phyloP scores from a whole-genome alignment of 2,888 invertebrate species.

The Stegophylla sp. region DNA sequence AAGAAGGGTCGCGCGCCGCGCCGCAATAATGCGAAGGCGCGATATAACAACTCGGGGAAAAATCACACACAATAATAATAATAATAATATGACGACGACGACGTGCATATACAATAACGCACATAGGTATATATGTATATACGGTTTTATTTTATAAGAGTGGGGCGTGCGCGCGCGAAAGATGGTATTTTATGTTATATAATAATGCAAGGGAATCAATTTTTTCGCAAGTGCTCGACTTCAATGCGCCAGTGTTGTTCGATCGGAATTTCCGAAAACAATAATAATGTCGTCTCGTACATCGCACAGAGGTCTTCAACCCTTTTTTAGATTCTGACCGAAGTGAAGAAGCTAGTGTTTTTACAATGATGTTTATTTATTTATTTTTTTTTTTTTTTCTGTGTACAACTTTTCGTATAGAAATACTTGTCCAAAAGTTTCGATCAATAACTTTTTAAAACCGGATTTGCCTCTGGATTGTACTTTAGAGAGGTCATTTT shows the following conservation, averaged over 20 bases:
- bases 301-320: too few relatives aligned
- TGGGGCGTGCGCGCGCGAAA: constrained; percentile 4
- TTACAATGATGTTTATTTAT: too few relatives aligned
- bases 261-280: background rate
- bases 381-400: too few relatives aligned
- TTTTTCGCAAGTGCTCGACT: constrained; percentile 9
- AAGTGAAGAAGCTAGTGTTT: too few relatives aligned
- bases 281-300: too few relatives aligned
- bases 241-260: background rate
- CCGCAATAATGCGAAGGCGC: constrained; percentile 25
- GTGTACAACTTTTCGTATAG: too few relatives aligned
- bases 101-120: too few relatives aligned
- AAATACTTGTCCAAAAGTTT: too few relatives aligned
- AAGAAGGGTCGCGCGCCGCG: constrained; percentile 27
- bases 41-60: constrained; percentile 46
- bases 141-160: background rate
- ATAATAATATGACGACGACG: background rate
- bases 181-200: constrained; percentile 14
- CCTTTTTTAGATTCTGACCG: too few relatives aligned
- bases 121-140: background rate
- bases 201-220: constrained; percentile 10
- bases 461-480: too few relatives aligned
- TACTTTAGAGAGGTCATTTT: too few relatives aligned
- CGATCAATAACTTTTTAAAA: too few relatives aligned
- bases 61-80: constrained; percentile 41